Percentiles rank a stretch among this genome's conserved stretches.
phyloP scores from a whole-genome alignment of 2,888 invertebrate species.

The Pantelozetes paolii region DNA sequence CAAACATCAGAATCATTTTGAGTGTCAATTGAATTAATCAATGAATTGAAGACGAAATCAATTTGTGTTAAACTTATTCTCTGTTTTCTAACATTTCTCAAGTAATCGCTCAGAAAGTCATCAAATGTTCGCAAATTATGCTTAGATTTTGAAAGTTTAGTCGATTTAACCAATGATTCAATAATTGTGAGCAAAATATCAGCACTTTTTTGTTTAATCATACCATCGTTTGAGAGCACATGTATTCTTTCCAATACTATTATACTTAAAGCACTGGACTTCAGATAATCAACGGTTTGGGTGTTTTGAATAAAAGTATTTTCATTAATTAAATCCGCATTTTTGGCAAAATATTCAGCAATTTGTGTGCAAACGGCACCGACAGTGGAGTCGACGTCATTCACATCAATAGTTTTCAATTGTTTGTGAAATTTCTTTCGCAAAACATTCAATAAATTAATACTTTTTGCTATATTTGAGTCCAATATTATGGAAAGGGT shows the following conservation, averaged over 20 bases:
- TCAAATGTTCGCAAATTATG: constrained; percentile 50
- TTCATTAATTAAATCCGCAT: neutral
- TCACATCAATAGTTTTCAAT: neutral
- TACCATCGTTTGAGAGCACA: neutral
- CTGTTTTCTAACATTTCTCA: constrained; percentile 5
- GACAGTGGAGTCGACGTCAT: neutral
- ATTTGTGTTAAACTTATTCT: neutral
- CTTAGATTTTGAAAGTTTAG: constrained; percentile 47
- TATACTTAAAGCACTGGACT: neutral
- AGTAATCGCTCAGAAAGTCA: constrained; percentile 53
- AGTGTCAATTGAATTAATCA: neutral
- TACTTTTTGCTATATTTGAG: neutral
- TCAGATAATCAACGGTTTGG: neutral
- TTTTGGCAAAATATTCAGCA: constrained; percentile 2
- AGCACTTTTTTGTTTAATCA: neutral
- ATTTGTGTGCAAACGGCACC: neutral
- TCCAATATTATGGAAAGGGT: neutral
- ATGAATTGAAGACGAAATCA: neutral
- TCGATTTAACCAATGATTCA: constrained; percentile 18
- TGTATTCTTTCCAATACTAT: constrained; percentile 9
- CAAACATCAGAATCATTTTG: neutral
- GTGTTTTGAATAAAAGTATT: neutral
- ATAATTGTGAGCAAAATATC: constrained; percentile 49
- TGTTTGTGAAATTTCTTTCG: neutral
- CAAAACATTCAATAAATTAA: neutral